Conservation (phyloP, 2,797 vertebrate species). For the Salarias fasciatus region DNA sequence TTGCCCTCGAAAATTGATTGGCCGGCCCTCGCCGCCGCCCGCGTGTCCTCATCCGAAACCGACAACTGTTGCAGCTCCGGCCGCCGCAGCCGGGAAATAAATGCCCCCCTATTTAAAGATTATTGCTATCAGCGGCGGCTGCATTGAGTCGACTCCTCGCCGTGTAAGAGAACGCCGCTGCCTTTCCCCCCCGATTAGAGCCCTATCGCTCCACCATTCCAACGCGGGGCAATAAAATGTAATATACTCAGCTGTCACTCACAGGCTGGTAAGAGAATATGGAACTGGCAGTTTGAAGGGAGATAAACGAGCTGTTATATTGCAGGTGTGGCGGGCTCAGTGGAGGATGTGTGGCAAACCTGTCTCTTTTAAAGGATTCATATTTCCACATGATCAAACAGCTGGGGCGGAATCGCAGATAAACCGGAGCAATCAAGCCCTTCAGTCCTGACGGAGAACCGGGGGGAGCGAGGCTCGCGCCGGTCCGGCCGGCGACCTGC, state of each 20-base stretch:
- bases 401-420: slow-evolving; percentile 3
- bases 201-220: slow-evolving; percentile 54
- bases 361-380: slow-evolving; percentile 10
- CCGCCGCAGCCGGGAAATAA: slow-evolving; percentile 61
- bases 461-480: neutral
- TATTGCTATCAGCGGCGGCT: slow-evolving; percentile 66
- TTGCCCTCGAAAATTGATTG: slow-evolving; percentile 58
- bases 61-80: slow-evolving; percentile 54
- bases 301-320: slow-evolving; percentile 57
- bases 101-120: slow-evolving; percentile 68
- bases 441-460: neutral
- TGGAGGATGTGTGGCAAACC: slow-evolving; percentile 13
- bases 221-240: slow-evolving; percentile 67
- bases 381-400: slow-evolving; percentile 13
- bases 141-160: slow-evolving; percentile 46
- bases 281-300: slow-evolving; percentile 49
- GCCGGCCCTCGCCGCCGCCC: slow-evolving; percentile 35
- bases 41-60: slow-evolving; percentile 57
- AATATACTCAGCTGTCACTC: slow-evolving; percentile 72
- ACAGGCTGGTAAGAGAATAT: slow-evolving; percentile 59
- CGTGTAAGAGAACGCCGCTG: slow-evolving; percentile 61
- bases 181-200: slow-evolving; percentile 66
- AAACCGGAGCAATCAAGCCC: slow-evolving; percentile 3
- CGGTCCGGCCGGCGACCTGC: neutral
- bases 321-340: slow-evolving; percentile 37